Evolutionary conservation across 2,888 invertebrate species (phyloP).

Genomic region (Ichneumoninae sp.): DNA sequence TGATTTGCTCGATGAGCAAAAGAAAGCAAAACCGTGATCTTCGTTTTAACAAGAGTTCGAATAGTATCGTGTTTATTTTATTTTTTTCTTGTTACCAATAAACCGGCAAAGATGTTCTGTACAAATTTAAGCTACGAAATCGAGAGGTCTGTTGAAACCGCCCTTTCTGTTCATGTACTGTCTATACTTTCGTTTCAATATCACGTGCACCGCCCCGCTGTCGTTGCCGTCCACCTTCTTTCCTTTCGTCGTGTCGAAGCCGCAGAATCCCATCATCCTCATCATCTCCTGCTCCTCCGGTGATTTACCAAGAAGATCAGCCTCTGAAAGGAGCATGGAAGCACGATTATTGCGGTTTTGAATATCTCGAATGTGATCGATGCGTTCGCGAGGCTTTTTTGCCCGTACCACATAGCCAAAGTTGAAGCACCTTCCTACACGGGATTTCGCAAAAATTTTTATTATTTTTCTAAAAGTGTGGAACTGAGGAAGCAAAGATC

Average conservation of each 20-base stretch:
- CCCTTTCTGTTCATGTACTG: conserved; percentile 99
- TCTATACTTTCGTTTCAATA: conserved; percentile 97
- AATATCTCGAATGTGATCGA: neutral
- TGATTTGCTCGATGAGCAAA: neutral
- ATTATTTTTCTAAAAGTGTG: no score
- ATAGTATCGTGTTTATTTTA: neutral
- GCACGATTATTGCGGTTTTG: conserved; percentile 22
- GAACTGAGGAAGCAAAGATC: no score
- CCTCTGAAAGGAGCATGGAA: conserved; percentile 87
- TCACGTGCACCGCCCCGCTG: conserved; percentile 97
- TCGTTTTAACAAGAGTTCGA: neutral
- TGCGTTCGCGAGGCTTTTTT: neutral
- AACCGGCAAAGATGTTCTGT: conserved; percentile 22
- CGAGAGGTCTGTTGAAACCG: conserved; percentile 98
- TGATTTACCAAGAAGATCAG: conserved; percentile 95
- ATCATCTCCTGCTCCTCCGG: conserved; percentile 98
- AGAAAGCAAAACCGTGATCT: neutral
- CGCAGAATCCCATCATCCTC: conserved; percentile 98
- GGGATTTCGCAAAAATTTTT: no score
- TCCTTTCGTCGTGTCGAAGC: conserved; percentile 98
- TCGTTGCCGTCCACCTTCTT: conserved; percentile 98
- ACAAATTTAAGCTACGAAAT: conserved; percentile 93
- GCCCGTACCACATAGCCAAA: no score
- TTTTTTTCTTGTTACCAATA: neutral
- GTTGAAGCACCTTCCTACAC: no score